These are phyloP conservation scores for Puntigrus tetrazona DNA, from an alignment of 2,113 vertebrate species.

Conservation along the genomic window DNA sequence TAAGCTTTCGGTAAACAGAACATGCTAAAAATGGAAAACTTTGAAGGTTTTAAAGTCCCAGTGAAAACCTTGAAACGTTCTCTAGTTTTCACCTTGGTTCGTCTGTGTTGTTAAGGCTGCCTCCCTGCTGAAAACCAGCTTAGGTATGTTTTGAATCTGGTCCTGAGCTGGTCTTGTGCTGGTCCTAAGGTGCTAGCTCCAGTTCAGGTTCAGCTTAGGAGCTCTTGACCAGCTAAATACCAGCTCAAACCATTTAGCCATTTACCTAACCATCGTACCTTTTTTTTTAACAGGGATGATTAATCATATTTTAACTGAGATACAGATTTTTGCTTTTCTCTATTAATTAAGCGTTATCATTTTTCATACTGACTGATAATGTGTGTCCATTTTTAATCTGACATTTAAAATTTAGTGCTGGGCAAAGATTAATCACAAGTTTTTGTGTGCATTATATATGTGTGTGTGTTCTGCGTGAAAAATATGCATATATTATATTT, in stretches of 20 bases:
- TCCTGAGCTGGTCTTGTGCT: no score
- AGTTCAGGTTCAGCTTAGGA: no score
- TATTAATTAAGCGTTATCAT: not conserved
- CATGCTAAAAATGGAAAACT: not conserved
- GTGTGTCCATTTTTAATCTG: not conserved
- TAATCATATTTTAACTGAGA: not conserved
- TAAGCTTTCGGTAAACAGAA: constrained; percentile 9
- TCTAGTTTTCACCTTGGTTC: not conserved
- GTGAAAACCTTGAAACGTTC: not conserved
- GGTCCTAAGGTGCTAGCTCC: no score
- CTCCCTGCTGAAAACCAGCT: no score
- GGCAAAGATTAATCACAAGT: no score
- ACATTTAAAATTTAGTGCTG: not conserved
- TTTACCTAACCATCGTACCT: no score
- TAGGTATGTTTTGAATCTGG: no score
- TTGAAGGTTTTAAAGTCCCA: not conserved
- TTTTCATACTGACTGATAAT: not conserved
- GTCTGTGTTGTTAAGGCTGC: not conserved
- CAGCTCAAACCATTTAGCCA: no score
- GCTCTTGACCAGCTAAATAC: no score
- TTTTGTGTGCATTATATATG: no score
- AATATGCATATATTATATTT: no score
- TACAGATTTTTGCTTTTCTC: not conserved
- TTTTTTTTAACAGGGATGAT: not conserved
- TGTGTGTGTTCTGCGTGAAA: no score